These are phyloP conservation scores for Acronicta psi DNA, from an alignment of 2,888 invertebrate genomes.

Conservation along the genomic window DNA sequence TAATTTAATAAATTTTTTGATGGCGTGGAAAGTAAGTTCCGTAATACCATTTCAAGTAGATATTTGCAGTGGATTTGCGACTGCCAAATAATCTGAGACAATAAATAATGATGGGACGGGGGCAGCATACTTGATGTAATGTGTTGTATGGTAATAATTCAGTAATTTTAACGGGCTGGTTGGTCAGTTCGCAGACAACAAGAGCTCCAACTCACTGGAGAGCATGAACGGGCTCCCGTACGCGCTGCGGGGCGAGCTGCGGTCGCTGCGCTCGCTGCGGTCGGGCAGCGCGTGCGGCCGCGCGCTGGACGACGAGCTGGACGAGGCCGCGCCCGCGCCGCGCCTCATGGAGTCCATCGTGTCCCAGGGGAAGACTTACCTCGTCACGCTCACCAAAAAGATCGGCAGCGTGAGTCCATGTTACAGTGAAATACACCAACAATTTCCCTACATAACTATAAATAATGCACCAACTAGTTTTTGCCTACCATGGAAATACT, in stretches of 20 bases:
- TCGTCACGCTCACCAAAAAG: conserved; percentile 80
- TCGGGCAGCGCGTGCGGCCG: conserved; percentile 49
- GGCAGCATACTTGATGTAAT: too few species aligned
- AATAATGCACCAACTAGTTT: too few species aligned
- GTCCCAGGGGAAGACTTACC: conserved; percentile 81
- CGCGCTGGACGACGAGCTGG: conserved; percentile 59
- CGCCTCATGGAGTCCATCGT: conserved; percentile 84
- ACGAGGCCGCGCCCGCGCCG: conserved; percentile 69
- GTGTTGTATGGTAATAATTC: neutral
- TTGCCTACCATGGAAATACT: too few species aligned
- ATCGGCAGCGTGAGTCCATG: conserved; percentile 82
- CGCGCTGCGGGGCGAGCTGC: conserved; percentile 63
- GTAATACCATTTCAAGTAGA: too few species aligned
- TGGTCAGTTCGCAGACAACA: conserved; percentile 73
- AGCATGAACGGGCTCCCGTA: conserved; percentile 72
- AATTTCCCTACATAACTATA: too few species aligned
- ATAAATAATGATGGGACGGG: too few species aligned
- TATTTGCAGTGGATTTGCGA: too few species aligned
- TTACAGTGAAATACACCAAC: too few species aligned
- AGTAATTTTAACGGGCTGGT: neutral
- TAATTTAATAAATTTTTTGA: too few species aligned
- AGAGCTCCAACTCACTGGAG: conserved; percentile 74
- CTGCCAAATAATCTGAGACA: too few species aligned
- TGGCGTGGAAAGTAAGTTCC: too few species aligned
- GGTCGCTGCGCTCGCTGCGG: conserved; percentile 58